These are phyloP conservation scores for Psittacula echo DNA, from an alignment of 2,797 vertebrate genomes.

Conservation along the genomic window DNA sequence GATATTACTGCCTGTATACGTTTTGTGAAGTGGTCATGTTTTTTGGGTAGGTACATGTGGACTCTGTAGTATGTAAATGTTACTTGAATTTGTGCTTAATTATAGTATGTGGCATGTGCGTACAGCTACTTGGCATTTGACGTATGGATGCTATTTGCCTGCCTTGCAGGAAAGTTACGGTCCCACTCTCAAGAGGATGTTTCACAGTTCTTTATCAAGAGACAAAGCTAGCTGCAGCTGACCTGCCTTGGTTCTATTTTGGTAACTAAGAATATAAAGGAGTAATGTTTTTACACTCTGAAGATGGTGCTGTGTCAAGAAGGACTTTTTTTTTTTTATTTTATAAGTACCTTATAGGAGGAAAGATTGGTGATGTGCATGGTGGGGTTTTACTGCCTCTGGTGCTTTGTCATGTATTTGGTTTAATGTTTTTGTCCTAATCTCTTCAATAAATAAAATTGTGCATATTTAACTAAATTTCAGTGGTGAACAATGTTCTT, in stretches of 20 bases:
- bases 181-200: slow-evolving; percentile 74
- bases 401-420: slow-evolving; percentile 99
- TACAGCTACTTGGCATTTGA: slow-evolving; percentile 85
- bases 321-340: slow-evolving; percentile 80
- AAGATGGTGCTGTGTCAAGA: slow-evolving; percentile 94
- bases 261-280: slow-evolving; percentile 82
- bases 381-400: slow-evolving; percentile 96
- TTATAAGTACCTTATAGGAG: slow-evolving; percentile 80
- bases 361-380: slow-evolving; percentile 89
- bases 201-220: slow-evolving; percentile 78
- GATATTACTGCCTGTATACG: slow-evolving; percentile 93
- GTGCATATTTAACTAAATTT: slow-evolving; percentile 89
- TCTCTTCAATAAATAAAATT: slow-evolving; percentile 99
- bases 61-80: slow-evolving; percentile 98
- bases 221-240: slow-evolving; percentile 83
- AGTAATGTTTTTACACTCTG: slow-evolving; percentile 88
- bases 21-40: slow-evolving; percentile 95
- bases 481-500: not conserved
- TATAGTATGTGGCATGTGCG: slow-evolving; percentile 96
- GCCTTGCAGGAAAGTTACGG: slow-evolving; percentile 82
- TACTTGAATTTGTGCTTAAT: slow-evolving; percentile 99
- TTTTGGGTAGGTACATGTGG: slow-evolving; percentile 93
- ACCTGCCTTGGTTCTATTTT: slow-evolving; percentile 84
- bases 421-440: slow-evolving; percentile 99
- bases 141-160: slow-evolving; percentile 93